phyloP scores from a whole-genome alignment of 2,113 vertebrate species.

The Mola mola region DNA sequence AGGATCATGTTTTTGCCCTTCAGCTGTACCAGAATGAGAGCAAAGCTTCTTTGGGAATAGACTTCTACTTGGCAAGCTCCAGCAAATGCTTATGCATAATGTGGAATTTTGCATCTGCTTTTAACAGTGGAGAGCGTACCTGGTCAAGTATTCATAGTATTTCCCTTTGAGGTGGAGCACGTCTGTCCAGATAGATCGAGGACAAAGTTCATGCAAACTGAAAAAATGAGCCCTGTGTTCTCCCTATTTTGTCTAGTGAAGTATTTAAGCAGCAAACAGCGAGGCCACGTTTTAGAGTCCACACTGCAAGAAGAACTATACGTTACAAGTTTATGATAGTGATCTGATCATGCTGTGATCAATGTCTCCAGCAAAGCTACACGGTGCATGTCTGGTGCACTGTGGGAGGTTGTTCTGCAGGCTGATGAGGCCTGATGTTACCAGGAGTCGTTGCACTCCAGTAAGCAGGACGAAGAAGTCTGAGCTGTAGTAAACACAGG shows the following conservation, averaged over 20 bases:
- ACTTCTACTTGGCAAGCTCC: constrained; percentile 20
- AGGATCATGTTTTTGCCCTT: constrained; percentile 49
- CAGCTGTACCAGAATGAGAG: constrained; percentile 43
- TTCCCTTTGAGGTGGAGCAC: constrained; percentile 15
- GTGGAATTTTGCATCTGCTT: constrained; percentile 20
- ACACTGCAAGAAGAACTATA: too few relatives aligned
- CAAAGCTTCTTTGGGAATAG: constrained; percentile 23
- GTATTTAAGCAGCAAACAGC: background rate
- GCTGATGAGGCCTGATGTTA: too few relatives aligned
- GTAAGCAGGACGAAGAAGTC: too few relatives aligned
- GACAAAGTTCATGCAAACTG: background rate
- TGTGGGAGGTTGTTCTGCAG: too few relatives aligned
- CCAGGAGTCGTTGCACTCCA: too few relatives aligned
- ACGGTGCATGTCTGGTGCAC: too few relatives aligned
- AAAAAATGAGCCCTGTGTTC: background rate
- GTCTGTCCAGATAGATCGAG: background rate
- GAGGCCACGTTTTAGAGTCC: too few relatives aligned
- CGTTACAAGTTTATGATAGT: background rate
- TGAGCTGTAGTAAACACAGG: too few relatives aligned
- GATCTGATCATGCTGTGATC: background rate
- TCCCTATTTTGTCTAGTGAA: background rate
- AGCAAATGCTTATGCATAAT: background rate
- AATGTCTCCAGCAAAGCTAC: too few relatives aligned
- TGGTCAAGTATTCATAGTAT: constrained; percentile 11
- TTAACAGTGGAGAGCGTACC: constrained; percentile 11